A percentile compares a stretch with the other conserved stretches of the same genome.
These are phyloP conservation scores for Eurosta solidaginis DNA, from an alignment of 1,140 invertebrate genomes.

Conservation along the genomic window DNA sequence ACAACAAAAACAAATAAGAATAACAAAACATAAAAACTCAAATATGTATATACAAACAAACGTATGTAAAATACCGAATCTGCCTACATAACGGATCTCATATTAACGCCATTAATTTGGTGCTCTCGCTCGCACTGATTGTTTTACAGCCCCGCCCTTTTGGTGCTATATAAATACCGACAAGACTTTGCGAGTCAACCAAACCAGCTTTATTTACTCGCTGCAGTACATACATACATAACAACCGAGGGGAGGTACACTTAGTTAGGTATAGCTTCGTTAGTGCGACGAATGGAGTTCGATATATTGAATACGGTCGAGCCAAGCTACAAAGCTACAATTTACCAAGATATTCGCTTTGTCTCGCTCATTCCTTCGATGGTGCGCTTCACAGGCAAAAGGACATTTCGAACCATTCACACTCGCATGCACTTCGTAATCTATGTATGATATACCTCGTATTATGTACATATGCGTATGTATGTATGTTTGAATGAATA, in stretches of 20 bases:
- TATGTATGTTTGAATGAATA: not conserved
- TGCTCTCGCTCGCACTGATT: constrained; percentile 22
- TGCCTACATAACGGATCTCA: not conserved
- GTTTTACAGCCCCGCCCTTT: not conserved
- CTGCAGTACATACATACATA: not conserved
- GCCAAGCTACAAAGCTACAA: constrained; percentile 12
- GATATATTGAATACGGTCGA: not conserved
- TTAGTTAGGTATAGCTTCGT: not conserved
- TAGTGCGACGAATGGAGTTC: not conserved
- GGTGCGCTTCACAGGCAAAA: not conserved
- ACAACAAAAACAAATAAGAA: not conserved
- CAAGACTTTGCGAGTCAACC: not conserved
- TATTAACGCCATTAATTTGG: not conserved
- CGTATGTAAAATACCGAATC: not conserved
- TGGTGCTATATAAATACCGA: not conserved
- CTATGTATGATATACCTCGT: too few species aligned
- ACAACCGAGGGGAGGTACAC: not conserved
- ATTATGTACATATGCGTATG: not conserved
- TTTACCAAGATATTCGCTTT: not conserved
- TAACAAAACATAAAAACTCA: not conserved
- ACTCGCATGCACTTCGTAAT: too few species aligned
- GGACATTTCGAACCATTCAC: not conserved
- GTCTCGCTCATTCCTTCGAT: not conserved
- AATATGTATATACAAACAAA: not conserved
- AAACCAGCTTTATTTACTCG: not conserved